These are phyloP conservation scores for Xiphydria camelus DNA, from an alignment of 2,888 invertebrate genomes.

Conservation along the genomic window DNA sequence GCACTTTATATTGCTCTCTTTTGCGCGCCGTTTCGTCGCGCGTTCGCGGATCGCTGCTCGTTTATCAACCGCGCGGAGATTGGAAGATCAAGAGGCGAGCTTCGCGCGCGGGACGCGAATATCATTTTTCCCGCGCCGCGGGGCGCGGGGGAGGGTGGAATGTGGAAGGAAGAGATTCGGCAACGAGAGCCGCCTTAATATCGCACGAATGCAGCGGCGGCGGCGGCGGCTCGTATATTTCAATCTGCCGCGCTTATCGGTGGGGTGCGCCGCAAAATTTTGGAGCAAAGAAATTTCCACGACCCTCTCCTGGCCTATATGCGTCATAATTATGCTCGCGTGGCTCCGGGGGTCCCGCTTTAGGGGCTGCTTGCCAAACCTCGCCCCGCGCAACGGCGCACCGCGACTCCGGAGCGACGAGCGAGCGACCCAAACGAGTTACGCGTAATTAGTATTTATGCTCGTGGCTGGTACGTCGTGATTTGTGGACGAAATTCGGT, in stretches of 20 bases:
- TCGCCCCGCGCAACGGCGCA: too few relatives aligned
- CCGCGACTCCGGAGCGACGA: constrained; percentile 22
- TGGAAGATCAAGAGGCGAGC: background rate
- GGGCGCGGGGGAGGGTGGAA: background rate
- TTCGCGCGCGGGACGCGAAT: background rate
- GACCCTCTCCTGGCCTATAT: constrained; percentile 19
- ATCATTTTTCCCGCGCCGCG: background rate
- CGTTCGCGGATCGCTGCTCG: too few relatives aligned
- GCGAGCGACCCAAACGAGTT: constrained; percentile 28
- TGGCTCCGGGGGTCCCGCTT: constrained; percentile 21
- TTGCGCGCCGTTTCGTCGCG: too few relatives aligned
- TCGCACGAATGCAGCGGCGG: background rate
- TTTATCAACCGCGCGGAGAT: too few relatives aligned
- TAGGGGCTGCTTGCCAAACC: constrained; percentile 30
- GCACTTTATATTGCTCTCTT: too few relatives aligned
- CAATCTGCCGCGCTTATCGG: background rate
- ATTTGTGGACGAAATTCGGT: constrained; percentile 43
- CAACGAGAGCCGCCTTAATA: background rate
- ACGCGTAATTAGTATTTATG: constrained; percentile 48
- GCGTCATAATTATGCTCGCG: constrained; percentile 37
- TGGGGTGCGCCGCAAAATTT: constrained; percentile 7
- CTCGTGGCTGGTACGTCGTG: constrained; percentile 33
- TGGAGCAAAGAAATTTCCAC: constrained; percentile 17
- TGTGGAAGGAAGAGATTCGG: background rate
- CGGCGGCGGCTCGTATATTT: constrained; percentile 1